Base-by-base conservation (phyloP, 2,888 invertebrate genomes). In the Nymphalis polychloros region DNA sequence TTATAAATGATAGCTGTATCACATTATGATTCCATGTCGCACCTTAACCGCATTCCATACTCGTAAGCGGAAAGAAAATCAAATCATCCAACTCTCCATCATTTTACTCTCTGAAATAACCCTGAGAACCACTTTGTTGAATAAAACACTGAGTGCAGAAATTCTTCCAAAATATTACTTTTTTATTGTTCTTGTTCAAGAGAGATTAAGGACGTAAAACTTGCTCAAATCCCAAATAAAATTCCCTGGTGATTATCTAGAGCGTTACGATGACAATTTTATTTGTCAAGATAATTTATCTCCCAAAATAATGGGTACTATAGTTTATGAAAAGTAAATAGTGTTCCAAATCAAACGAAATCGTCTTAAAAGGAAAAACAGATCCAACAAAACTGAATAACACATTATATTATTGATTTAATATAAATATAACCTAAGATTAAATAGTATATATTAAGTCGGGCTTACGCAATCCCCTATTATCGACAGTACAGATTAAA, bases 11-110 rank as follows among this genome's bases (percentile, higher is more conserved):
- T 41, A 41, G 13, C 41, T 41, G 13, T 13, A 41, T 41, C 13
- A 41, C 41, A 13, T 41, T 41, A 10, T 41, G 13, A 41, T 41
- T 41, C 41, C 41, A 41, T 41, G 41, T 41, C 64, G 50, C 65
- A 53, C 52, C 48, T 23, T 41, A 67, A 35, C 20, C 57, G 57
- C 63, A 65, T 71, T 68, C 60, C 61, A 48, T 59, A 47, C 64
- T 49, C 49, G 67, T 68, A 68, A 70, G 66, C 57, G 62, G 71
- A 68, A 70, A 64, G 69, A 73, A 74, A 76, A 76, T 74, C 69
- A 73, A 75, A 75, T 75, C 74, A 72, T 64, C 55, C 63, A 66
- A 73, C 69, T 70, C 64, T n/a, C n/a, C n/a, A n/a, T n/a, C 69
- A 68, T 71, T 76, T 73, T 69, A 64, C 70, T 76, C 70, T 70